A percentile compares a stretch with the other conserved stretches of the same genome.
Evolutionary conservation across 1,140 invertebrate species (phyloP).

Genomic region (Aleiodes sp.): DNA sequence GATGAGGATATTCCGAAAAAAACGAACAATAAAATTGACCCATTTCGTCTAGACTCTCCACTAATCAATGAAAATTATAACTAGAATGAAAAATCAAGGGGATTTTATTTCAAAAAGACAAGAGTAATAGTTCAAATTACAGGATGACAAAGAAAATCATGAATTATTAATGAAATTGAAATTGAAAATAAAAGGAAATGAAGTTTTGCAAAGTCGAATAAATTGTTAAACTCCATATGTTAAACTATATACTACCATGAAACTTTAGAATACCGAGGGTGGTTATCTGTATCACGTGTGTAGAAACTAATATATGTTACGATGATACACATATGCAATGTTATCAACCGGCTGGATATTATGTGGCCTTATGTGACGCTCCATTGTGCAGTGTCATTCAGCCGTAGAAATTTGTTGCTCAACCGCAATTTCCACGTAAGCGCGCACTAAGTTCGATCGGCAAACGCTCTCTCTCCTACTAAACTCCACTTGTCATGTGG

Average conservation of each 20-base stretch:
- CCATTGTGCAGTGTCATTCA: slow-evolving; percentile 27
- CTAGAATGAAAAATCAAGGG: too few species aligned
- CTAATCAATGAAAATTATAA: too few species aligned
- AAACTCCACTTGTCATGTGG: slow-evolving; percentile 25
- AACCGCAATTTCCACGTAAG: slow-evolving; percentile 43
- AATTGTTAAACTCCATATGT: neutral
- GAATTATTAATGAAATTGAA: too few species aligned
- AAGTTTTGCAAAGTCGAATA: slow-evolving; percentile 7
- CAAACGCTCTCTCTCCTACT: slow-evolving; percentile 20
- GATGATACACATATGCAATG: neutral
- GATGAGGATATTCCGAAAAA: too few species aligned
- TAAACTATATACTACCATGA: neutral
- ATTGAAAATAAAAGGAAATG: too few species aligned
- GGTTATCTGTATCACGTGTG: neutral
- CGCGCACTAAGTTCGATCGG: slow-evolving; percentile 39
- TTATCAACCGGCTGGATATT: neutral
- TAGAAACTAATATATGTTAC: neutral
- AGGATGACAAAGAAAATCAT: too few species aligned
- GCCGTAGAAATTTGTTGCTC: slow-evolving; percentile 36
- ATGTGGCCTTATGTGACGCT: neutral
- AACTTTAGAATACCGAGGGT: too few species aligned
- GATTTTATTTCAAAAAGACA: too few species aligned
- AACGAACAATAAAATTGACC: too few species aligned
- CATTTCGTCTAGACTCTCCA: too few species aligned
- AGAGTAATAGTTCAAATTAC: too few species aligned